These are phyloP conservation scores for Nebria ingens DNA, from an alignment of 1,140 invertebrate species.

Conservation along the genomic window DNA sequence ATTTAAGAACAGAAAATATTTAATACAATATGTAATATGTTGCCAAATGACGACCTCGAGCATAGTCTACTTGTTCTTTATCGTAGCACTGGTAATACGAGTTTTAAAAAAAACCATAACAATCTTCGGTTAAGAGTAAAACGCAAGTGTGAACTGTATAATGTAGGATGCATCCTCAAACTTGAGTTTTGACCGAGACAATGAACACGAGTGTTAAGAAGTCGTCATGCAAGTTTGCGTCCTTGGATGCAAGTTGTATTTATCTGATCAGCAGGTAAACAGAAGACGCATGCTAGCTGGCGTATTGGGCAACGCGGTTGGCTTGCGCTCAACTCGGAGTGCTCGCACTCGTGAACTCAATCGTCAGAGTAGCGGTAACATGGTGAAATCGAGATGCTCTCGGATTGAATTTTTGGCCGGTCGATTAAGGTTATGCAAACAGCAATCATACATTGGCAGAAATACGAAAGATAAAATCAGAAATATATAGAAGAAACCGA, in stretches of 20 bases:
- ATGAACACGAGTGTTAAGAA: slow-evolving; percentile 1
- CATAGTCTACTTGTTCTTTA: no score
- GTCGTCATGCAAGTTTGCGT: not conserved
- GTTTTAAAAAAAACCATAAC: not conserved
- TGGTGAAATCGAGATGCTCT: not conserved
- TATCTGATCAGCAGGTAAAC: slow-evolving; percentile 1
- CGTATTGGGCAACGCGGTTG: no score
- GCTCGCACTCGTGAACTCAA: no score
- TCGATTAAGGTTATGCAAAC: not conserved
- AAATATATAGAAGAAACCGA: not conserved
- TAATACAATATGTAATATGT: no score
- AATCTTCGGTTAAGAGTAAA: not conserved
- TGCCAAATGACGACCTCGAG: no score
- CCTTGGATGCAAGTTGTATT: slow-evolving; percentile 5
- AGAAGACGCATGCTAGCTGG: not conserved
- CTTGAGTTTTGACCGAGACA: slow-evolving; percentile 7
- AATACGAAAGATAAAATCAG: not conserved
- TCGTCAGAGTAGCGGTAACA: not conserved
- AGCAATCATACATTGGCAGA: not conserved
- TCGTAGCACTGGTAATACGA: not conserved
- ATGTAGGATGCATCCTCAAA: no score
- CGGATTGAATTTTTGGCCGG: not conserved
- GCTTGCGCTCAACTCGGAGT: no score
- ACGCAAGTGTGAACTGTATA: no score
- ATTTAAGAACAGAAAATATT: no score